A percentile compares a stretch with the other conserved stretches of the same genome.
phyloP scores from a whole-genome alignment of 2,888 invertebrate species.

The Tipula confusa region DNA sequence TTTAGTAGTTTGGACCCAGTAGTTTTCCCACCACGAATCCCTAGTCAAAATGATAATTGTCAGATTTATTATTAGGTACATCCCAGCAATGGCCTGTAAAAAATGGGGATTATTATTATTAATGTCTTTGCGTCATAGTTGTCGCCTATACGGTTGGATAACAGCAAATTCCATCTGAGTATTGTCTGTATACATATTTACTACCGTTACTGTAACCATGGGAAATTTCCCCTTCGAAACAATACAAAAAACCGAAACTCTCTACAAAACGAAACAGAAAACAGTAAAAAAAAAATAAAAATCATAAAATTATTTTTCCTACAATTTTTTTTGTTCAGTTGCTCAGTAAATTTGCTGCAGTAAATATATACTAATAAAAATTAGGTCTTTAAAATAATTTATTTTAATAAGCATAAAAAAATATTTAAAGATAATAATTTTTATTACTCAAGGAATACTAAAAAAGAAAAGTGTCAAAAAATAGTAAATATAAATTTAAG shows the following conservation, averaged over 20 bases:
- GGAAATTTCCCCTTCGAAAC: background rate
- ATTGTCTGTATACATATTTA: background rate
- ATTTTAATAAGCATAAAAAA: background rate
- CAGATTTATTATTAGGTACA: too few species aligned
- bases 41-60: too few species aligned
- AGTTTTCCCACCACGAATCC: too few species aligned
- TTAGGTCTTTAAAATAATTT: background rate
- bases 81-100: too few species aligned
- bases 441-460: background rate
- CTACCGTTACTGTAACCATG: background rate
- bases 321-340: background rate
- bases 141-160: too few species aligned
- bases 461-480: constrained; percentile 3
- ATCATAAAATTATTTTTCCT: background rate
- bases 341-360: background rate
- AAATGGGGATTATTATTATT: too few species aligned
- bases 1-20: too few species aligned
- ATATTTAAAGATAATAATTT: background rate
- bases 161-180: too few species aligned
- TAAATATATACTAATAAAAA: background rate
- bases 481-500: background rate
- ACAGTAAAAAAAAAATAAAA: background rate
- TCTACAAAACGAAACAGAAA: background rate
- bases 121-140: too few species aligned
- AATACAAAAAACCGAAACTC: background rate